Percentiles rank a stretch among this genome's conserved stretches.
phyloP scores from a whole-genome alignment of 2,888 invertebrate species.

The Clepsis dumicolana region DNA sequence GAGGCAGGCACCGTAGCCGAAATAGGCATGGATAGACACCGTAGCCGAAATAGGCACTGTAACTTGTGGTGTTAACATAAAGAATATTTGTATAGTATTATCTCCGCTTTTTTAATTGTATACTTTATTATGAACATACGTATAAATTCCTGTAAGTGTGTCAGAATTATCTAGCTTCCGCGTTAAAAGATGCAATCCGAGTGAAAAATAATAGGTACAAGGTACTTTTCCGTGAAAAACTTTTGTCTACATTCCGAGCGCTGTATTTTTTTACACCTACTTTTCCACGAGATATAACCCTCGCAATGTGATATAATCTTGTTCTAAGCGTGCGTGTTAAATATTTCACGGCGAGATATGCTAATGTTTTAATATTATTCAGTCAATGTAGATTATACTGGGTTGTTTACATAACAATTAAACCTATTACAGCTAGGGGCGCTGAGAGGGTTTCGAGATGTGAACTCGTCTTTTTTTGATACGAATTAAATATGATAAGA shows the following conservation, averaged over 20 bases:
- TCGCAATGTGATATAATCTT: constrained; percentile 24
- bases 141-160: background rate
- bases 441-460: constrained; percentile 2
- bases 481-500: background rate
- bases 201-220: background rate
- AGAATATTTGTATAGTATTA: too few relatives aligned
- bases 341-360: constrained; percentile 48
- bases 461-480: background rate
- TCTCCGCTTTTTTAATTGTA: too few relatives aligned
- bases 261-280: constrained; percentile 1
- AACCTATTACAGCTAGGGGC: constrained; percentile 45
- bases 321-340: constrained; percentile 37
- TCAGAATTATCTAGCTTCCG: background rate
- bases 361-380: constrained; percentile 50
- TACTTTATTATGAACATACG: too few relatives aligned
- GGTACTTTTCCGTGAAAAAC: background rate
- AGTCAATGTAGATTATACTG: constrained; percentile 53
- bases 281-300: constrained; percentile 12
- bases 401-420: constrained; percentile 58
- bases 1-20: too few relatives aligned
- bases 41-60: too few relatives aligned
- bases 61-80: too few relatives aligned
- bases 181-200: background rate
- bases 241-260: background rate
- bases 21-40: too few relatives aligned